A percentile compares a stretch with the other conserved stretches of the same genome.
Evolutionary conservation across 2,888 invertebrate genomes (phyloP).

Genomic region (Notodonta dromedarius): DNA sequence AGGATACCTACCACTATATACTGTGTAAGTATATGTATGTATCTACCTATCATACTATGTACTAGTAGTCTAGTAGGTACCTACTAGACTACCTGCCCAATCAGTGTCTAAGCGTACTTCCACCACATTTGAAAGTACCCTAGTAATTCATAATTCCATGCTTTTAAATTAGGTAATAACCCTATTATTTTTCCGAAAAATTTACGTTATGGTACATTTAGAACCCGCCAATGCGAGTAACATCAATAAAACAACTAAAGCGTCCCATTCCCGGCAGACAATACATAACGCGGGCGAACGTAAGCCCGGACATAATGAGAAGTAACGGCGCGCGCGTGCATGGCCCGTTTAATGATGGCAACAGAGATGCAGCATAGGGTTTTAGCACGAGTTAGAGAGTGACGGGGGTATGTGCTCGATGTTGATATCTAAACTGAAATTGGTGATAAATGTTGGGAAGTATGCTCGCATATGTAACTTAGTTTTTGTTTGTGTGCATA

Average conservation of each 20-base stretch:
- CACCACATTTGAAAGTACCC: no score
- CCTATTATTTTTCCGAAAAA: neutral
- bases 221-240: constrained; percentile 40
- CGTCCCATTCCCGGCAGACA: constrained; percentile 67
- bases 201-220: constrained; percentile 4
- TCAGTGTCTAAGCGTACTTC: no score
- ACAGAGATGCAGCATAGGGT: constrained; percentile 38
- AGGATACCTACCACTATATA: no score
- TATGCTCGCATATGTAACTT: constrained; percentile 38
- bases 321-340: constrained; percentile 75
- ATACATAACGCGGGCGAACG: constrained; percentile 62
- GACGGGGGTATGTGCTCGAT: constrained; percentile 35
- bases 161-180: neutral
- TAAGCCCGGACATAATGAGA: constrained; percentile 75
- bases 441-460: constrained; percentile 49
- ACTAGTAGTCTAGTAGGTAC: no score
- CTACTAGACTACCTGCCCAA: no score
- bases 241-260: constrained; percentile 76
- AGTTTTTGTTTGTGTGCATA: constrained; percentile 27
- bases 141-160: no score
- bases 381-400: constrained; percentile 29
- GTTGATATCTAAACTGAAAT: constrained; percentile 54
- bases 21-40: no score
- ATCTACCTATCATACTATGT: no score
- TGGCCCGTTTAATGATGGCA: constrained; percentile 63